A percentile compares a stretch with the other conserved stretches of the same genome.
Conservation (phyloP, 1,140 invertebrate species). For the Cyclargus thomasi region DNA sequence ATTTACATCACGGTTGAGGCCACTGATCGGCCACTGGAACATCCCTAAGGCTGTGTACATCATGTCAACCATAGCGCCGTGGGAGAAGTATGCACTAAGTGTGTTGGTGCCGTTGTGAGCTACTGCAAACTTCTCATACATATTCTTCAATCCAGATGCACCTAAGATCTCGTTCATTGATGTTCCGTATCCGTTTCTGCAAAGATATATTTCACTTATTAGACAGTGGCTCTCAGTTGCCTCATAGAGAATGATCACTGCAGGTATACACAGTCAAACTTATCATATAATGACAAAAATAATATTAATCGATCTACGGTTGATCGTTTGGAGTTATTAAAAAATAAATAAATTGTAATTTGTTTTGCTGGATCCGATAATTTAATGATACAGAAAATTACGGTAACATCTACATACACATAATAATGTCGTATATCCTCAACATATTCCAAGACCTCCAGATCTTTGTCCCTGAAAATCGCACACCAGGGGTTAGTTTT, state of each 20-base stretch:
- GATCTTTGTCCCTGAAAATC: slow-evolving; percentile 22
- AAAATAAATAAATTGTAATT: too few relatives aligned
- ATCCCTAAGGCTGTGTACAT: slow-evolving; percentile 34
- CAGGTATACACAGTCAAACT: too few relatives aligned
- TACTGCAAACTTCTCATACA: slow-evolving; percentile 30
- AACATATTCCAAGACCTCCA: slow-evolving; percentile 26
- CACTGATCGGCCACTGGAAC: slow-evolving; percentile 20
- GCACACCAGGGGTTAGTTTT: slow-evolving; percentile 27
- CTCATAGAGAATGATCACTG: too few relatives aligned
- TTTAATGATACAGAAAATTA: too few relatives aligned
- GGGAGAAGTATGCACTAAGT: slow-evolving; percentile 32
- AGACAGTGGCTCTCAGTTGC: too few relatives aligned
- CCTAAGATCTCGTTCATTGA: slow-evolving; percentile 29
- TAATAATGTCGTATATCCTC: slow-evolving; percentile 30
- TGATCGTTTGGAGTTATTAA: too few relatives aligned
- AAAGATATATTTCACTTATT: not conserved
- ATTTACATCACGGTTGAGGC: not conserved
- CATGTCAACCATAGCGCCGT: slow-evolving; percentile 37
- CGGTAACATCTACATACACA: slow-evolving; percentile 14
- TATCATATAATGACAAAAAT: too few relatives aligned
- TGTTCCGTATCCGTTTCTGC: slow-evolving; percentile 34
- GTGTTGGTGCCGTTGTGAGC: slow-evolving; percentile 18
- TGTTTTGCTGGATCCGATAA: too few relatives aligned
- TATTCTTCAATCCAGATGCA: slow-evolving; percentile 27
- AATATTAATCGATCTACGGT: too few relatives aligned